A percentile compares a stretch with the other conserved stretches of the same genome.
phyloP scores from a whole-genome alignment of 2,888 invertebrate genomes.

The Rotaria sp. region DNA sequence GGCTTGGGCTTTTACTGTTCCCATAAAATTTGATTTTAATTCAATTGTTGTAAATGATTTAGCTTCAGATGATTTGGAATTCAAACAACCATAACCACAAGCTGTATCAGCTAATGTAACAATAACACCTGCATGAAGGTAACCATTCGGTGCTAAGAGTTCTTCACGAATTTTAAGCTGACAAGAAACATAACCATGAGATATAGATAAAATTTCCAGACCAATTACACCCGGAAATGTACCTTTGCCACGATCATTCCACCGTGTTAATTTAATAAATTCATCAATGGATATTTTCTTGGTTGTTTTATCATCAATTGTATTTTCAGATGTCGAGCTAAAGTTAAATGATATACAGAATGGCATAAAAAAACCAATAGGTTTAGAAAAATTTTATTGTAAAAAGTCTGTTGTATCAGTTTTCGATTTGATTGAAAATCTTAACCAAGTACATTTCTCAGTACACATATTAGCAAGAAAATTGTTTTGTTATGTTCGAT shows the following conservation, averaged over 20 bases:
- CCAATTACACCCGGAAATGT: background rate
- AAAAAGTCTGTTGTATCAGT: too few relatives aligned
- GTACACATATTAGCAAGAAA: too few relatives aligned
- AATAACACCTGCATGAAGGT: background rate
- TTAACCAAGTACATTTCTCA: too few relatives aligned
- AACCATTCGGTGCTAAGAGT: background rate
- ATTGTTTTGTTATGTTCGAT: too few relatives aligned
- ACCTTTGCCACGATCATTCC: background rate
- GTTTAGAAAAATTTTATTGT: too few relatives aligned
- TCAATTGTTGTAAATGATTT: constrained; percentile 11
- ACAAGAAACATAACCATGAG: background rate
- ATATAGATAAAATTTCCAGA: background rate
- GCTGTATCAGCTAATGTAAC: background rate
- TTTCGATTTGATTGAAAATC: too few relatives aligned
- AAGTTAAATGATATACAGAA: background rate
- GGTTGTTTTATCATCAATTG: background rate
- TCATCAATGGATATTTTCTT: background rate
- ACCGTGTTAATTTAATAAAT: background rate
- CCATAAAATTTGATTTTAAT: constrained; percentile 1
- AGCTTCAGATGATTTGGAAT: background rate
- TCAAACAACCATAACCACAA: background rate
- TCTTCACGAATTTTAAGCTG: background rate
- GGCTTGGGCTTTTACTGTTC: background rate
- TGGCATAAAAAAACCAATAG: too few relatives aligned
- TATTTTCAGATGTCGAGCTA: background rate